Evolutionary conservation across 2,888 invertebrate species (phyloP).

Genomic region (Malachius bipustulatus): DNA sequence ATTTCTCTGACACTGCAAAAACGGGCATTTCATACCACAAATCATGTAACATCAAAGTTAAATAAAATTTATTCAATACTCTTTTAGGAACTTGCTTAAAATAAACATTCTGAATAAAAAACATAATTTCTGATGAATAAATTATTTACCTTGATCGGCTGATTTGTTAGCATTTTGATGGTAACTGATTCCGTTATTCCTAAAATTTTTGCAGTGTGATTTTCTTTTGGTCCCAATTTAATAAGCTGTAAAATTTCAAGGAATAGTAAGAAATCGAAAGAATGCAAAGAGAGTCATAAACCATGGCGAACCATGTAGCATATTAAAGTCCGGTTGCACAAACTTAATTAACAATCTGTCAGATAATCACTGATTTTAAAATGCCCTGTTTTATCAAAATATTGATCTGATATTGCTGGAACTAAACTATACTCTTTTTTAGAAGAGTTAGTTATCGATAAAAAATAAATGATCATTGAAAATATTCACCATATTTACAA

Average conservation of each 20-base stretch:
- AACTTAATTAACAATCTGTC: too few relatives aligned
- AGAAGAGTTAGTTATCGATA: too few relatives aligned
- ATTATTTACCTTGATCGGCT: slow-evolving; percentile 46
- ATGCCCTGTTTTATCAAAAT: too few relatives aligned
- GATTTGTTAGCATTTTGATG: slow-evolving; percentile 54
- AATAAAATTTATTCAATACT: slow-evolving; percentile 68
- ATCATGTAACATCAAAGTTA: slow-evolving; percentile 75
- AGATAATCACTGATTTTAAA: too few relatives aligned
- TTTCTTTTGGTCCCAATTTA: slow-evolving; percentile 48
- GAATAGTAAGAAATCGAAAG: too few relatives aligned
- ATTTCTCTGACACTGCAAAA: slow-evolving; percentile 57
- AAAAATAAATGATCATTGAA: too few relatives aligned
- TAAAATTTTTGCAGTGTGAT: slow-evolving; percentile 57
- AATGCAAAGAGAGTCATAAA: too few relatives aligned
- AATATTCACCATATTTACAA: too few relatives aligned
- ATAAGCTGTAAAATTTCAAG: slow-evolving; percentile 52
- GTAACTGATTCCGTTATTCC: slow-evolving; percentile 69
- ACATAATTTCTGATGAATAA: background rate
- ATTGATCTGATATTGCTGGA: too few relatives aligned
- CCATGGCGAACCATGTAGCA: too few relatives aligned
- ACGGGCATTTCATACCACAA: slow-evolving; percentile 58
- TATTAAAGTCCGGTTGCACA: too few relatives aligned
- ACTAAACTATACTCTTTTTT: too few relatives aligned
- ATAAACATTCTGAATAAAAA: background rate
- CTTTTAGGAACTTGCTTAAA: slow-evolving; percentile 46